Conservation (phyloP, 1,140 invertebrate genomes). For the Trachelipus rathkii region DNA sequence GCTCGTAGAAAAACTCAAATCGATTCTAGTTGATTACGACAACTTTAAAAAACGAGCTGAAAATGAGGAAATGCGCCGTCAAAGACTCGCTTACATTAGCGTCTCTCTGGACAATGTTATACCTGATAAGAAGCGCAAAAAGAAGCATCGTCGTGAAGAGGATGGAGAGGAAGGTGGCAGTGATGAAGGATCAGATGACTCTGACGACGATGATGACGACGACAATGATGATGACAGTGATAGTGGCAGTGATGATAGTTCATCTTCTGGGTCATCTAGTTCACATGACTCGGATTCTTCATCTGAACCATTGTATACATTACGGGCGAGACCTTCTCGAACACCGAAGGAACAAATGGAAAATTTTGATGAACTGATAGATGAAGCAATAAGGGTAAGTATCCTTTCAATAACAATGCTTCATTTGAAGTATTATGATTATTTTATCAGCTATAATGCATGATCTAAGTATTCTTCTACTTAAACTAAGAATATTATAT, state of each 20-base stretch:
- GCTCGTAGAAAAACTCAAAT: constrained; percentile 67
- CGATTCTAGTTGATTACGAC: constrained; percentile 55
- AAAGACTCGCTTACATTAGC: constrained; percentile 68
- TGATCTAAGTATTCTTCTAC: background rate
- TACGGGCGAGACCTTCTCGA: constrained; percentile 66
- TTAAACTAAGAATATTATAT: background rate
- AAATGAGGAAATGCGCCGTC: constrained; percentile 65
- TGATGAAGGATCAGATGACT: constrained; percentile 49
- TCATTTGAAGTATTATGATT: too few relatives aligned
- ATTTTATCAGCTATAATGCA: background rate
- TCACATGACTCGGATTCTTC: constrained; percentile 43
- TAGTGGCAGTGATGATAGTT: constrained; percentile 52
- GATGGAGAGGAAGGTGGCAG: constrained; percentile 53
- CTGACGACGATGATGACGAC: background rate
- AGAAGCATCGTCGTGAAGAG: constrained; percentile 50
- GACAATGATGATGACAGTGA: constrained; percentile 55
- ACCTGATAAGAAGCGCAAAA: constrained; percentile 47
- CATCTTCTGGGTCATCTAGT: constrained; percentile 59
- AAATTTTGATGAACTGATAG: constrained; percentile 90
- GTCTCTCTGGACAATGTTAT: constrained; percentile 72
- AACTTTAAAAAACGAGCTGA: constrained; percentile 55
- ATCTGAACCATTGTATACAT: constrained; percentile 70
- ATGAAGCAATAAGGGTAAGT: constrained; percentile 75
- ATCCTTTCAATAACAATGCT: too few relatives aligned
- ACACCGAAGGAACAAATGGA: constrained; percentile 80